Conservation (phyloP, 2,888 invertebrate genomes). For the Epiblema foenella region DNA sequence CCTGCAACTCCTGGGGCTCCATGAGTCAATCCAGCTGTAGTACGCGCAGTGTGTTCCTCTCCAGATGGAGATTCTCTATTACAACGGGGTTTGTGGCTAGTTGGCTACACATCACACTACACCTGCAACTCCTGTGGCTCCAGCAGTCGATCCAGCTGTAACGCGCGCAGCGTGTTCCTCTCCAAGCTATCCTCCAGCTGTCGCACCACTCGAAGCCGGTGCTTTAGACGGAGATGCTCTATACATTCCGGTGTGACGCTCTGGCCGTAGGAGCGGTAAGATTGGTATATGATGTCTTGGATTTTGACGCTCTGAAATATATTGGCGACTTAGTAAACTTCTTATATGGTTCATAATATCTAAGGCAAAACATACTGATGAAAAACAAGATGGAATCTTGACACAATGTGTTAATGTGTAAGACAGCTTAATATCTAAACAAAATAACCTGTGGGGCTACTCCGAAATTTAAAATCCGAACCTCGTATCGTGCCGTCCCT, state of each 20-base stretch:
- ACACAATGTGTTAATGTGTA: too few species aligned
- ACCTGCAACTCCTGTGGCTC: slow-evolving; percentile 87
- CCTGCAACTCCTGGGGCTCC: too few species aligned
- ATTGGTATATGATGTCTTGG: slow-evolving; percentile 93
- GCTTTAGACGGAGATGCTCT: slow-evolving; percentile 95
- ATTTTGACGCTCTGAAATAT: slow-evolving; percentile 88
- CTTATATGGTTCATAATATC: not conserved
- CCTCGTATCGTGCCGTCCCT: too few species aligned
- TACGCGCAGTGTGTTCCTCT: too few species aligned
- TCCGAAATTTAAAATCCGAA: too few species aligned
- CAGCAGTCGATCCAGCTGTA: slow-evolving; percentile 89
- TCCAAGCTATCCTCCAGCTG: slow-evolving; percentile 95
- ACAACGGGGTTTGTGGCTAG: too few species aligned
- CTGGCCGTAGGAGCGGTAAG: slow-evolving; percentile 92
- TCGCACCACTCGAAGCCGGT: slow-evolving; percentile 96
- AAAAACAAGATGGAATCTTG: too few species aligned
- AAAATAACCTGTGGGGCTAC: too few species aligned
- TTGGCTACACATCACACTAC: slow-evolving; percentile 15
- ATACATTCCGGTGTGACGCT: slow-evolving; percentile 93
- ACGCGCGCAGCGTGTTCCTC: slow-evolving; percentile 94
- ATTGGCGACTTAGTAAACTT: not conserved
- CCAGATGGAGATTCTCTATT: too few species aligned
- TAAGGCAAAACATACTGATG: not conserved
- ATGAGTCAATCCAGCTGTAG: too few species aligned
- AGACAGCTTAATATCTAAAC: too few species aligned